Base-by-base conservation (phyloP, 2,888 invertebrate genomes). In the Pollenia amentaria region DNA sequence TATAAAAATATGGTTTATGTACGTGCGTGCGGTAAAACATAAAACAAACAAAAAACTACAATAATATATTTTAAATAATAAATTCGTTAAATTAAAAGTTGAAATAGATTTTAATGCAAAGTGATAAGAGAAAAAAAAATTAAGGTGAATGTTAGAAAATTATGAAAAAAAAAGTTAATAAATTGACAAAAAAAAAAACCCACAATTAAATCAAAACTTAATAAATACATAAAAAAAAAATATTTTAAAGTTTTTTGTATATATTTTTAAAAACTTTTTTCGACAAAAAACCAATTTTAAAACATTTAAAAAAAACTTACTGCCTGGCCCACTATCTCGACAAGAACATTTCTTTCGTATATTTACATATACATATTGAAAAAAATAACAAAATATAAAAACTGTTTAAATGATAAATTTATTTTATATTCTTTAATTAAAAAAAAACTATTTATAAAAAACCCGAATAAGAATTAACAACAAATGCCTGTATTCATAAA, bases 1-100 rank as follows among this genome's bases (percentile, higher is more conserved):
- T 83, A 75, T 83, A 64, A 79, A 29, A 86, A 83, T 79, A 77
- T 76, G 73, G 72, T 84, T 87, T 77, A 70, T 67, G 69, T 67
- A 73, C 80, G 80, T 81, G 84, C 77, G 87, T 84, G 84, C 84
- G 84, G 80, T 67, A 70, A 70, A 84, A 72, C 40, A 67, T 72
- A 48, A 85, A 77, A 44, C 51, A 82, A 85, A 48, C 1, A n/a
- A 29, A 29, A 3, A 3, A 75, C 11, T 73, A 72, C 16, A 72
- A 60, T 14, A 72, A 82, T 53, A 73, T 29, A 62, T 18, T 42
- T 14, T 70, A 48, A 29, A 62, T 69, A 42, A 14, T 40, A 62
- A 72, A 67, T 60, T 38, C 55, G 72, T 83, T 70, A 76, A 80
- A 80, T 57, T 14, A 51, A 62, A 70, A 75, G 14, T 65, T 42